A percentile compares a stretch with the other conserved stretches of the same genome.
These are phyloP conservation scores for Drosophila varians DNA, from an alignment of 1,140 invertebrate genomes.

Conservation along the genomic window DNA sequence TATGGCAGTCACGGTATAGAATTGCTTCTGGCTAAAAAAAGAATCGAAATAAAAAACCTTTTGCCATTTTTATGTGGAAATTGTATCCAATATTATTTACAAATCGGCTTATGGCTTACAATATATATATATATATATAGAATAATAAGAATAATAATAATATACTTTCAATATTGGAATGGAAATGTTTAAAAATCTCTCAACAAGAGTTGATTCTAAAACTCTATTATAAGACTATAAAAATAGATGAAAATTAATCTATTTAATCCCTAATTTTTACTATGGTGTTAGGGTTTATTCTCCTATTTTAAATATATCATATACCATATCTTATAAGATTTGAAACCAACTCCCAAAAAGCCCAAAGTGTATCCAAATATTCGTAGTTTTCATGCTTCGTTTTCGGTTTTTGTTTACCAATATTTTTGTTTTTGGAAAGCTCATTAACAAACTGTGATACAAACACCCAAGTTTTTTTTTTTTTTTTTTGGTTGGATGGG, in stretches of 20 bases:
- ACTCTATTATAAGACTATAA: too few relatives aligned
- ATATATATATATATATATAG: too few relatives aligned
- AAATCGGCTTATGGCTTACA: background rate
- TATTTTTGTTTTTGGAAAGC: background rate
- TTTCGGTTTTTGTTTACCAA: conserved; percentile 21
- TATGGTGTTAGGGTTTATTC: too few relatives aligned
- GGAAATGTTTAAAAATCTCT: too few relatives aligned
- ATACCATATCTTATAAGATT: too few relatives aligned
- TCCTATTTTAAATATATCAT: too few relatives aligned
- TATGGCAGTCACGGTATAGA: conserved; percentile 14
- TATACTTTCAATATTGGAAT: too few relatives aligned
- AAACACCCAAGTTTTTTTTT: background rate
- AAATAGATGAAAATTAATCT: too few relatives aligned
- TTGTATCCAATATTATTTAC: background rate
- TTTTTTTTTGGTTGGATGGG: background rate
- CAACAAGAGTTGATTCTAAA: too few relatives aligned
- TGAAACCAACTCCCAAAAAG: background rate
- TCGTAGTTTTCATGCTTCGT: background rate
- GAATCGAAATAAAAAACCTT: background rate
- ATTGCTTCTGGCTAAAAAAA: conserved; percentile 21
- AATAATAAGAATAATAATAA: too few relatives aligned
- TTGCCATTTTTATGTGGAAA: background rate
- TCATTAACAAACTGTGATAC: conserved; percentile 24
- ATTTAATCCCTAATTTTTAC: too few relatives aligned
- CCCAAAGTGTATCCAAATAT: background rate